A percentile compares a stretch with the other conserved stretches of the same genome.
phyloP scores from a whole-genome alignment of 2,888 invertebrate genomes.

The Sarcophaga variegata region DNA sequence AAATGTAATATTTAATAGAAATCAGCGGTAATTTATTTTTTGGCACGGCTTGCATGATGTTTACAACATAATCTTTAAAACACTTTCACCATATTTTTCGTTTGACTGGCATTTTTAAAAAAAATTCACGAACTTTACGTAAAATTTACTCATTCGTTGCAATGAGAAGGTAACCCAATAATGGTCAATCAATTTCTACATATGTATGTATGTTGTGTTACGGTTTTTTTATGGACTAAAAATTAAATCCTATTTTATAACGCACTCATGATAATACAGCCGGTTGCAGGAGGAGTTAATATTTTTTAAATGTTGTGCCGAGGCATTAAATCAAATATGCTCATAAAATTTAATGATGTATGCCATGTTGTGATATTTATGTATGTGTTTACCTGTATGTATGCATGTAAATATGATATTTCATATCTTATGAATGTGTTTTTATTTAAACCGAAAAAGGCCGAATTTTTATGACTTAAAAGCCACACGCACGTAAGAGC shows the following conservation, averaged over 20 bases:
- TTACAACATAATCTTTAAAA: no score
- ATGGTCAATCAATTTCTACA: neutral
- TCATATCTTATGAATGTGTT: no score
- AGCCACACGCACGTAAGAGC: neutral
- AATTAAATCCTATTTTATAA: conserved; percentile 1
- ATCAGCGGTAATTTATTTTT: no score
- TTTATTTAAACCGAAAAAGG: neutral
- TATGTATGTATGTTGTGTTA: no score
- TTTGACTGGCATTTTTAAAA: no score
- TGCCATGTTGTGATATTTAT: neutral
- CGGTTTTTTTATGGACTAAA: neutral
- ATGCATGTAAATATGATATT: neutral
- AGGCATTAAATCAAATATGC: neutral
- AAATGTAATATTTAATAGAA: no score
- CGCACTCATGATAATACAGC: neutral
- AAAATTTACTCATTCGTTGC: no score
- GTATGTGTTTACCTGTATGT: no score
- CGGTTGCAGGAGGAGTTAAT: neutral
- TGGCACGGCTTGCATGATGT: no score
- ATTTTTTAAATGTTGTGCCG: neutral
- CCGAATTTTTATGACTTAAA: neutral
- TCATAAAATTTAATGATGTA: neutral
- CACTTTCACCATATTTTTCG: no score
- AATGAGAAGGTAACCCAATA: neutral
- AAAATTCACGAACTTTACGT: no score